Base-by-base conservation (phyloP, 1,140 invertebrate genomes). In the Papilio helenus region DNA sequence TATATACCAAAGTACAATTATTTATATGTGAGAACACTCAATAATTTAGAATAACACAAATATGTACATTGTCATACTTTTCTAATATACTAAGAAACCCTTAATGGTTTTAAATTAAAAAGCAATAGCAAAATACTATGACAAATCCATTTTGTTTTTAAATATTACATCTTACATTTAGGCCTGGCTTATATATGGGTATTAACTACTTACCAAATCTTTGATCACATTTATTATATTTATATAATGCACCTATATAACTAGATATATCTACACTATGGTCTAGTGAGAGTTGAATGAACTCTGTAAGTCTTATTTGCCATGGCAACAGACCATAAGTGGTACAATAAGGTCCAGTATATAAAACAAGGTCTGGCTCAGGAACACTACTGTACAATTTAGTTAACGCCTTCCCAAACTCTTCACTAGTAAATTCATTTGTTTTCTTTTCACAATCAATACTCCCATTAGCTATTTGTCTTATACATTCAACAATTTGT, bases 301-400 rank as follows among this genome's bases (percentile, higher is more conserved):
- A 97, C 94, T 97, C 96, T 49, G 96, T 96, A 68, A 96, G 86
- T 93, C 96, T 95, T 84, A 96, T 96, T 85, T 97, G 96, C 97
- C 97, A 97, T 55, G 96, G 97, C 23, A 97, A 91, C 88, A 97
- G 94, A 79, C 96, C 96, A 87, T 95, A 95, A 55, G 96, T 96
- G 80, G 92, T 95, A 84, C 95, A 96, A 55, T 90, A 84, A 29
- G 95, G 89, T 29, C 96, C 96, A 86, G 95, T 96, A 86, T 96
- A 95, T 79, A 97, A 86, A 51, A 95, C 96, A 81, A 97, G 85
- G 84, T 97, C 96, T 26, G 97, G 97, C 82, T 97, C 96, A 42
- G 96, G 96, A 87, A 96, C 95, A 58, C 87, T 86, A 79, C 93
- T 93, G 86, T 92, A 95, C 9, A 92, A 85, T 84, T 87, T 84